Percentiles rank a stretch among this genome's conserved stretches.
Evolutionary conservation across 2,888 invertebrate species (phyloP).

Genomic region (Parascotia fuliginaria): DNA sequence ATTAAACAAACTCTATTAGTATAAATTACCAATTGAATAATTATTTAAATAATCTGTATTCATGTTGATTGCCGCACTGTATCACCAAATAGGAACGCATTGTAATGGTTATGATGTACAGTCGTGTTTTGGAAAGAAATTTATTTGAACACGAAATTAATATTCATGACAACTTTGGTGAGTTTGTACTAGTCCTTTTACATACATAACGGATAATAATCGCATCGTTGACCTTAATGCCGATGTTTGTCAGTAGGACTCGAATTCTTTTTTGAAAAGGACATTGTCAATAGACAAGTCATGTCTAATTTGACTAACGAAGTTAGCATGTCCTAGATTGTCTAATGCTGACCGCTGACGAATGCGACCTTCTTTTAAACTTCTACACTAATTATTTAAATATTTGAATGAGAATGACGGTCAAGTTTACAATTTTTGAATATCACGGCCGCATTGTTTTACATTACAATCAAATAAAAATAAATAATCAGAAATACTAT

Average conservation of each 20-base stretch:
- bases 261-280: constrained; percentile 35
- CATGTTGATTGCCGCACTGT: constrained; percentile 23
- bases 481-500: neutral
- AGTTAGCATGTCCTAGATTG: neutral
- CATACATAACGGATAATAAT: constrained; percentile 61
- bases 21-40: constrained; percentile 53
- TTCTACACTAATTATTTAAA: constrained; percentile 1
- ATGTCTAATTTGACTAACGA: constrained; percentile 12
- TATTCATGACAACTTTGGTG: constrained; percentile 69
- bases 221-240: constrained; percentile 59
- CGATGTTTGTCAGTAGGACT: constrained; percentile 41
- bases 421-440: constrained; percentile 18
- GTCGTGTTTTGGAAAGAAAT: constrained; percentile 42
- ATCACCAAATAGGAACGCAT: constrained; percentile 19
- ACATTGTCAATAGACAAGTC: constrained; percentile 11
- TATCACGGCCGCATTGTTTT: constrained; percentile 2
- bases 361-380: constrained; percentile 11
- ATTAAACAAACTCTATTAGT: too few species aligned
- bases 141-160: constrained; percentile 65
- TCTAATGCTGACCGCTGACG: constrained; percentile 2
- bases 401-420: constrained; percentile 6
- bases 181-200: constrained; percentile 59
- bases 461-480: neutral
- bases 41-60: constrained; percentile 50
- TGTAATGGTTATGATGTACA: constrained; percentile 45